phyloP scores from a whole-genome alignment of 2,797 vertebrate species.

The Falco rusticolus region DNA sequence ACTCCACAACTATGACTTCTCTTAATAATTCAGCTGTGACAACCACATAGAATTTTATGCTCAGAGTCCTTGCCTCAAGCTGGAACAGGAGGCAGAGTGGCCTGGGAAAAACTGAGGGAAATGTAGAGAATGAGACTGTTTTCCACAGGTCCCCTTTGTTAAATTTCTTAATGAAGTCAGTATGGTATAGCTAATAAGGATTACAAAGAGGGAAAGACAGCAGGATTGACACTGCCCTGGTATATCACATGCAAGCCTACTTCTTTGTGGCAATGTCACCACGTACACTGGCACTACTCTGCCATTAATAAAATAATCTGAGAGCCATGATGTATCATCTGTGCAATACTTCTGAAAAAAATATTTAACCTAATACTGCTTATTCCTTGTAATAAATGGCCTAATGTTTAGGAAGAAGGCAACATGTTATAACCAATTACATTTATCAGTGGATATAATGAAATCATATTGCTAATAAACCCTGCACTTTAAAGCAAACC shows the following conservation, averaged over 20 bases:
- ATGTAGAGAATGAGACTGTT: not conserved
- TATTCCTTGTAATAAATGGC: not conserved
- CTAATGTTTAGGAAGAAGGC: not conserved
- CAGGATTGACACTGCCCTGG: not conserved
- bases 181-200: not conserved
- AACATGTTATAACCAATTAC: not conserved
- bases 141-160: rapidly evolving
- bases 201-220: not conserved
- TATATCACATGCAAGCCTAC: not conserved
- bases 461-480: not conserved
- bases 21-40: not conserved
- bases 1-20: not conserved
- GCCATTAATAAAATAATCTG: not conserved
- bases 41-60: not conserved
- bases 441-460: not conserved
- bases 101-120: not conserved
- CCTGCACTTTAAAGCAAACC: not conserved
- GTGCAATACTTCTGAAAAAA: not conserved
- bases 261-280: not conserved
- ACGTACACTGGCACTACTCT: not conserved
- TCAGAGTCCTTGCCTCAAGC: not conserved
- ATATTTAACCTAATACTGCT: not conserved
- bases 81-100: not conserved
- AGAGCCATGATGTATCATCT: not conserved
- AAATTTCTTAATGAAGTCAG: not conserved